Percentiles rank a stretch among this genome's conserved stretches.
phyloP scores from a whole-genome alignment of 2,113 vertebrate genomes.

The Gulo gulo region DNA sequence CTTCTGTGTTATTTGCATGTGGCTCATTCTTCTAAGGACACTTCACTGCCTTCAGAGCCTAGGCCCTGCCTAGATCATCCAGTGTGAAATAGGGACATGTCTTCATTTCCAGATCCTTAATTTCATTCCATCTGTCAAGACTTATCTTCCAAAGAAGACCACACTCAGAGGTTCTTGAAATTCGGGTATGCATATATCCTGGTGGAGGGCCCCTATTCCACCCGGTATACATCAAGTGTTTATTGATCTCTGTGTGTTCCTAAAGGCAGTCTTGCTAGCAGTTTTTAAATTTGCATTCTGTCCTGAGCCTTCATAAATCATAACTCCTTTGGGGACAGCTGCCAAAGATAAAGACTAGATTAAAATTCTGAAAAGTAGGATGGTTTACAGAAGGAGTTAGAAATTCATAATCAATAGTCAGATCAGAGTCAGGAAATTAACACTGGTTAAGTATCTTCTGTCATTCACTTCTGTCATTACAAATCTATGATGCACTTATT shows the following conservation, averaged over 20 bases:
- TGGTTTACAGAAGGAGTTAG: background rate
- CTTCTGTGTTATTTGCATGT: background rate
- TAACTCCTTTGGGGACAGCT: constrained; percentile 17
- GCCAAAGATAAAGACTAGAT: constrained; percentile 42
- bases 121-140: background rate
- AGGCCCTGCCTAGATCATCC: background rate
- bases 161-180: background rate
- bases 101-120: background rate
- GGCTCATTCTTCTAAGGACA: background rate
- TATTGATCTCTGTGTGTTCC: background rate
- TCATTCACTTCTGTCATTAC: background rate
- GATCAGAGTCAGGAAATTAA: constrained; percentile 18
- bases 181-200: background rate
- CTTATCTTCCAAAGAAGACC: background rate
- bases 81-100: background rate
- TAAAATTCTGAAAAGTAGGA: constrained; percentile 42
- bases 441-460: background rate
- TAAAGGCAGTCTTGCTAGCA: background rate
- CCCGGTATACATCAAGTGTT: background rate
- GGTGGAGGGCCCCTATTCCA: background rate
- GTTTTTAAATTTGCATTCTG: constrained; percentile 39
- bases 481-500: background rate
- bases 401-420: constrained; percentile 16
- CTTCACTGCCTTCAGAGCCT: background rate
- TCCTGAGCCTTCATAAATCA: constrained; percentile 7